A percentile compares a stretch with the other conserved stretches of the same genome.
Evolutionary conservation across 2,113 vertebrate genomes (phyloP).

Genomic region (Amblyopsis rosae): DNA sequence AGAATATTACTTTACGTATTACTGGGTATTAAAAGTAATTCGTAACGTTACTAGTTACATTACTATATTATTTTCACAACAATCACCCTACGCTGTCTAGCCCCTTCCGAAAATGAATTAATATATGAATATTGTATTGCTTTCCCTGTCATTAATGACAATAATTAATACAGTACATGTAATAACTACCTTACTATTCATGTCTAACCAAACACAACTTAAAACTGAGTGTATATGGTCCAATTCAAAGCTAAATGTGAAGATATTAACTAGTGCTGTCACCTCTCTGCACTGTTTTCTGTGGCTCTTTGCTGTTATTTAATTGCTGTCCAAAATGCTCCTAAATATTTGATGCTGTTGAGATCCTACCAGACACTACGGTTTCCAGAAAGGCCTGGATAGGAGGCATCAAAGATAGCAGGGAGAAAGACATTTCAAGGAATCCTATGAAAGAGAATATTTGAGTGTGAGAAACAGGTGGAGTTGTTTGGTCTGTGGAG

Average conservation of each 20-base stretch:
- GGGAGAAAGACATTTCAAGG: conserved; percentile 42
- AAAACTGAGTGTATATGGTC: conserved; percentile 13
- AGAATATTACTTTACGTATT: too few species aligned
- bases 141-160: not conserved
- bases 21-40: too few species aligned
- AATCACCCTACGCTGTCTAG: too few species aligned
- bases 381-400: conserved; percentile 46
- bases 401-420: conserved; percentile 55
- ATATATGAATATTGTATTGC: not conserved
- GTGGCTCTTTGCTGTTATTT: conserved; percentile 36
- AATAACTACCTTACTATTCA: conserved; percentile 9
- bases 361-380: conserved; percentile 46
- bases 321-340: conserved; percentile 58
- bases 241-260: conserved; percentile 22
- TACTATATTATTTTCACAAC: too few species aligned
- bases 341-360: conserved; percentile 57
- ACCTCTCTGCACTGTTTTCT: conserved; percentile 1
- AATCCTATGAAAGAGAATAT: conserved; percentile 54
- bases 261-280: conserved; percentile 22
- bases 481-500: conserved; percentile 42
- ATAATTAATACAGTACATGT: not conserved
- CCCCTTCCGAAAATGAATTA: not conserved
- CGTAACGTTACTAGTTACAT: too few species aligned
- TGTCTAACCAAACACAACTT: not conserved
- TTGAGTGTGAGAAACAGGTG: conserved; percentile 44